These are phyloP conservation scores for Phoebastria nigripes DNA, from an alignment of 2,797 vertebrate genomes.

Conservation along the genomic window DNA sequence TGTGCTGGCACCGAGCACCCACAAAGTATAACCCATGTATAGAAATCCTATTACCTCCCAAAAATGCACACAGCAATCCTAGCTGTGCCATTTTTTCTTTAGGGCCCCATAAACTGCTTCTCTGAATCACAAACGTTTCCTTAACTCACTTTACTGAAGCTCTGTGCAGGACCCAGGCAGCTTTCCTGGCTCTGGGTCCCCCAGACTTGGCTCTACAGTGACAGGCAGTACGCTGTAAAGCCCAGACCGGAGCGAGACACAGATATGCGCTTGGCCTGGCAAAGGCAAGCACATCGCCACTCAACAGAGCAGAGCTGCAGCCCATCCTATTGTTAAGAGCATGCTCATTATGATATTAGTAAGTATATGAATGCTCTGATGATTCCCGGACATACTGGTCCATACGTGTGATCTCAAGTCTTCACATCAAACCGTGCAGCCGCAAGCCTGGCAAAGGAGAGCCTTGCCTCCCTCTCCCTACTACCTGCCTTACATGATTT, in stretches of 20 bases:
- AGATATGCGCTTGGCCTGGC: not conserved
- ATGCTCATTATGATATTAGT: not conserved
- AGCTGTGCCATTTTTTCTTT: not conserved
- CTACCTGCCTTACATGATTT: not conserved
- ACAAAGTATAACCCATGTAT: not conserved
- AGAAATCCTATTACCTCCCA: not conserved
- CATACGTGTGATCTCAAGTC: not conserved
- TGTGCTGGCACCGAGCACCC: not conserved
- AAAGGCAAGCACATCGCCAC: not conserved
- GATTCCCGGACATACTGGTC: not conserved
- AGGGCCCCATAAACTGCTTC: not conserved
- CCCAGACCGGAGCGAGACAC: not conserved
- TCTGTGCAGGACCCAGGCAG: not conserved
- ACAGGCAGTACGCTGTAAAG: not conserved
- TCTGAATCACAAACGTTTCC: not conserved
- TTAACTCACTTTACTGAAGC: not conserved
- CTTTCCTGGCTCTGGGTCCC: not conserved
- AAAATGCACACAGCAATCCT: not conserved
- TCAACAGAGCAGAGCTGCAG: not conserved
- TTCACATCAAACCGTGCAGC: not conserved
- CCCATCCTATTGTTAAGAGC: not conserved
- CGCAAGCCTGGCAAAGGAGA: not conserved
- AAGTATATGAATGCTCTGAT: not conserved
- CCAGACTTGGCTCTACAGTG: not conserved
- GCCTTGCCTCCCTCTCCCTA: not conserved